These are phyloP conservation scores for Aepyceros melampus DNA, from an alignment of 2,113 vertebrate genomes.

Conservation along the genomic window DNA sequence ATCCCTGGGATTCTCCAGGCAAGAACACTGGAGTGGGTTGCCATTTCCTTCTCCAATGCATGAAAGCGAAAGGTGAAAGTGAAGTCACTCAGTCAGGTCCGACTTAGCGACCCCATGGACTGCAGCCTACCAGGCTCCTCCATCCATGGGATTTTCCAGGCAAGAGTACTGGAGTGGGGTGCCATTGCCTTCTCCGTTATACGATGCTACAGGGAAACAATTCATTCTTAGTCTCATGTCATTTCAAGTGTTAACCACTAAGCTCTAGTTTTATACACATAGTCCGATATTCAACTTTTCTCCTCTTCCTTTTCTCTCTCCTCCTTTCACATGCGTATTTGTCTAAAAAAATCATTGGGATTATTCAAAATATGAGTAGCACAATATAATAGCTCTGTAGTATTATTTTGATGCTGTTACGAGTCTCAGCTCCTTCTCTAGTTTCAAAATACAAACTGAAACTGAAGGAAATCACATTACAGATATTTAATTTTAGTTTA, in stretches of 20 bases:
- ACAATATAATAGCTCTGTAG: not conserved
- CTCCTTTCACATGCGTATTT: not conserved
- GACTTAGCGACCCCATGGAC: too few species aligned
- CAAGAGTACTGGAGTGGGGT: too few species aligned
- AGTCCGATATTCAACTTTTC: not conserved
- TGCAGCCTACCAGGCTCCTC: too few species aligned
- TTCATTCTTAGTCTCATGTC: not conserved
- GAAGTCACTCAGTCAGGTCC: too few species aligned
- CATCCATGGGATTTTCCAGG: too few species aligned
- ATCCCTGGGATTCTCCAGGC: too few species aligned
- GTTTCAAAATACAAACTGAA: conserved; percentile 40
- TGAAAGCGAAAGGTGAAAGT: too few species aligned
- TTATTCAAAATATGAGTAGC: not conserved
- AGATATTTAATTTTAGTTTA: conserved; percentile 38
- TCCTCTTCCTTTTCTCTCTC: not conserved
- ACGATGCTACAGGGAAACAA: conserved; percentile 24
- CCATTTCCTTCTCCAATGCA: too few species aligned
- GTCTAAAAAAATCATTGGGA: not conserved
- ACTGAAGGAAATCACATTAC: conserved; percentile 26
- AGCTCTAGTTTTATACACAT: not conserved
- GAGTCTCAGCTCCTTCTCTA: not conserved
- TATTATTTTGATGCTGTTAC: conserved; percentile 15
- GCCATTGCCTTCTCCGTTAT: too few species aligned
- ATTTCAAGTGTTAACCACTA: not conserved
- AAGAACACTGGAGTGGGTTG: too few species aligned